Evolutionary conservation across 2,797 vertebrate genomes (phyloP).

Genomic region (Alectoris magna): DNA sequence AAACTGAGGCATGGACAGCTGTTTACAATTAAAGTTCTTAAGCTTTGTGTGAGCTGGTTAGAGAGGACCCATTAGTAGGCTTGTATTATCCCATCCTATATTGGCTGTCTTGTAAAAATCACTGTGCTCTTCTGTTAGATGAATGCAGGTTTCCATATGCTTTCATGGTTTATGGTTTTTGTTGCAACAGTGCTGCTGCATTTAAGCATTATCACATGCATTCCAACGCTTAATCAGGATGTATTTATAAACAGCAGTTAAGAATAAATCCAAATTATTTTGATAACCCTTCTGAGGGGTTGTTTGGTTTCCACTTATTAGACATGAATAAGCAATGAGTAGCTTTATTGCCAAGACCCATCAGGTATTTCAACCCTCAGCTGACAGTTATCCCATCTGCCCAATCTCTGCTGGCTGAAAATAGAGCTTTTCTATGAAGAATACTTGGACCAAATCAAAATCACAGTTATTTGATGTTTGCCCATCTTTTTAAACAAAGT

Average conservation of each 20-base stretch:
- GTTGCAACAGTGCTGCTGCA: conserved; percentile 13
- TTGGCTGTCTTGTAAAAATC: background rate
- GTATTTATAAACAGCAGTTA: conserved; percentile 25
- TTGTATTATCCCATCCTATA: background rate
- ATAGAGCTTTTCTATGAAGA: conserved; percentile 43
- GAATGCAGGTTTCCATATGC: background rate
- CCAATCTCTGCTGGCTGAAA: conserved; percentile 45
- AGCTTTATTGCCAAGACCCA: conserved; percentile 61
- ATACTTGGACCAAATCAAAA: conserved; percentile 55
- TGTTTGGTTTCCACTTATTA: conserved; percentile 68
- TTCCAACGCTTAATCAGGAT: conserved; percentile 37
- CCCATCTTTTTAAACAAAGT: conserved; percentile 31
- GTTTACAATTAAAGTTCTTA: background rate
- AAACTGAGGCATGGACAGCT: background rate
- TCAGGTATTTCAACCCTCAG: conserved; percentile 52
- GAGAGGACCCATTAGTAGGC: background rate
- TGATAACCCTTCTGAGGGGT: conserved; percentile 28
- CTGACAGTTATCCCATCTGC: conserved; percentile 69
- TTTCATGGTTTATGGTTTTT: background rate
- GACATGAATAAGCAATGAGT: conserved; percentile 64
- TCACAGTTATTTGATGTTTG: conserved; percentile 19
- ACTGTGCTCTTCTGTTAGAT: background rate
- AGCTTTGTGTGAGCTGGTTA: background rate
- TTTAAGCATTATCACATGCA: background rate
- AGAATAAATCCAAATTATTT: conserved; percentile 11